A percentile compares a stretch with the other conserved stretches of the same genome.
phyloP scores from a whole-genome alignment of 2,797 vertebrate species.

The Octomys mimax region DNA sequence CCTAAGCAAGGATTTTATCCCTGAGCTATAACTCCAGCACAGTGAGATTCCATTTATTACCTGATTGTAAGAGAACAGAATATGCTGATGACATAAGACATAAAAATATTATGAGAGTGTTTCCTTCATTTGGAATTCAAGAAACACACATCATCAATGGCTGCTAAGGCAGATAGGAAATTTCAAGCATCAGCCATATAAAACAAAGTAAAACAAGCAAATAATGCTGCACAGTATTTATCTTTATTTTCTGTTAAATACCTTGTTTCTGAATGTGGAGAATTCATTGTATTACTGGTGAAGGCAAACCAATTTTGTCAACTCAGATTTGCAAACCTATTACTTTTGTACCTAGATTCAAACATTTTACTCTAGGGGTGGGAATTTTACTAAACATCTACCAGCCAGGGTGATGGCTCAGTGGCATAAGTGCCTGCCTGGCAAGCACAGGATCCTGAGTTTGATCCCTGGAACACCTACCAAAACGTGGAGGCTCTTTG shows the following conservation, averaged over 20 bases:
- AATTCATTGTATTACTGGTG: slow-evolving; percentile 10
- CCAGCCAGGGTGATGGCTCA: not conserved
- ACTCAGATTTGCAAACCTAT: slow-evolving; percentile 42
- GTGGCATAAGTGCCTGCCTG: too few species aligned
- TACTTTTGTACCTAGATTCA: slow-evolving; percentile 13
- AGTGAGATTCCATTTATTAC: not conserved
- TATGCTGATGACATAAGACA: not conserved
- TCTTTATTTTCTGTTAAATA: not conserved
- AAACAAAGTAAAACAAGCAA: slow-evolving; percentile 31
- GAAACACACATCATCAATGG: not conserved
- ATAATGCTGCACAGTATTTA: not conserved
- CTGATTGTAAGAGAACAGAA: slow-evolving; percentile 17
- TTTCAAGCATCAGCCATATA: not conserved
- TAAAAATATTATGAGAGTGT: not conserved
- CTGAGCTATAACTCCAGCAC: not conserved
- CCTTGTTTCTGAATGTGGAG: not conserved
- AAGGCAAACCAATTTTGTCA: not conserved
- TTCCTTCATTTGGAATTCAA: slow-evolving; percentile 19
- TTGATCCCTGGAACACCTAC: not conserved
- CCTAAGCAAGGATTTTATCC: not conserved
- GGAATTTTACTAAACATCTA: not conserved
- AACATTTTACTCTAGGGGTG: slow-evolving; percentile 21
- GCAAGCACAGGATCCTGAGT: too few species aligned
- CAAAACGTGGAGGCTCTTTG: not conserved
- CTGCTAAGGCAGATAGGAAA: slow-evolving; percentile 29